Conservation (phyloP, 1,140 invertebrate species). For the Pogonomyrmex californicus region DNA sequence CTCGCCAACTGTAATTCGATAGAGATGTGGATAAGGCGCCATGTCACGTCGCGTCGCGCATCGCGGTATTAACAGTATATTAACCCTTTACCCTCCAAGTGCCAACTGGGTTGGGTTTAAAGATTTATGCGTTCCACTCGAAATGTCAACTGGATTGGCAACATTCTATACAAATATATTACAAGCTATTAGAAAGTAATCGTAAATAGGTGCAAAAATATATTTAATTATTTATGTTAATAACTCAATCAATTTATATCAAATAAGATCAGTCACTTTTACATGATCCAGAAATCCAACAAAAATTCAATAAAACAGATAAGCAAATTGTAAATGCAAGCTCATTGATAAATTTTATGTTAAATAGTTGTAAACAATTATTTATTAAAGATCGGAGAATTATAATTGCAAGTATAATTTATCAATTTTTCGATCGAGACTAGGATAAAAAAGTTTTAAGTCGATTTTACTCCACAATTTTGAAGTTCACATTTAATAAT, state of each 20-base stretch:
- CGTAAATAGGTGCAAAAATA: too few species aligned
- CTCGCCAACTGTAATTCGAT: conserved; percentile 71
- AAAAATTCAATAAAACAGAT: not conserved
- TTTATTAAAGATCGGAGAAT: not conserved
- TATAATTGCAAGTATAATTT: not conserved
- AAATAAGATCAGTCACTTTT: not conserved
- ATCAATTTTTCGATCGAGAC: not conserved
- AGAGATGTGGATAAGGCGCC: conserved; percentile 73
- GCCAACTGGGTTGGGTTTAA: conserved; percentile 16
- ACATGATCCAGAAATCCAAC: not conserved
- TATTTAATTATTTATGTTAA: not conserved
- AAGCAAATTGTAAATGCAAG: not conserved
- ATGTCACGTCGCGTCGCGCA: conserved; percentile 40
- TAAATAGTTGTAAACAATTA: not conserved
- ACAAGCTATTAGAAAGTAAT: not conserved
- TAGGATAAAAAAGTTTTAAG: not conserved
- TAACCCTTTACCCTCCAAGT: conserved; percentile 17
- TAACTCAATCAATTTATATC: not conserved
- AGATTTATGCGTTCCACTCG: conserved; percentile 16
- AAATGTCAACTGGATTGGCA: not conserved
- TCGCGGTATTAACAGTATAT: conserved; percentile 47
- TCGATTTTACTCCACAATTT: not conserved
- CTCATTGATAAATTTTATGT: not conserved
- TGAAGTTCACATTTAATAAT: not conserved
- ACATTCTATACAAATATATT: not conserved